Conservation (phyloP, 2,888 invertebrate species). For the Rhaphigaster nebulosa region DNA sequence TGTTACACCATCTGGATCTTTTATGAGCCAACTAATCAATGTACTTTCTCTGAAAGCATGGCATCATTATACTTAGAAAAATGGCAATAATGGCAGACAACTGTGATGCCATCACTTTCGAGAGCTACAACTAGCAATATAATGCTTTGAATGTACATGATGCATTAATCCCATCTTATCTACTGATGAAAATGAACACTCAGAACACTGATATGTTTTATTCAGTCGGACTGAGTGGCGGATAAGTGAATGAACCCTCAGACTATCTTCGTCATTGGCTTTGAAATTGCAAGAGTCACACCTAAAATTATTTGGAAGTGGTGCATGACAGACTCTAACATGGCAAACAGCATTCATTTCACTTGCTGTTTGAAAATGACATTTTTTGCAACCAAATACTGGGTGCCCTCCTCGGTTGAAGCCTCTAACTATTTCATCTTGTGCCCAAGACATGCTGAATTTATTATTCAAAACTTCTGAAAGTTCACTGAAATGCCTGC, state of each 20-base stretch:
- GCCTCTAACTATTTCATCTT: constrained; percentile 40
- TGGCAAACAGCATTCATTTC: constrained; percentile 56
- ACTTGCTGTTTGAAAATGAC: constrained; percentile 48
- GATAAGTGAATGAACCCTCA: constrained; percentile 45
- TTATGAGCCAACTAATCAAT: background rate
- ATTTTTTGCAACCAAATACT: constrained; percentile 48
- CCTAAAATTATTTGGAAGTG: constrained; percentile 38
- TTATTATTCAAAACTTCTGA: background rate
- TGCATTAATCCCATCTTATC: constrained; percentile 57
- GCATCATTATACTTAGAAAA: background rate
- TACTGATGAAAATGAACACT: constrained; percentile 55
- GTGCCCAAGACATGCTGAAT: constrained; percentile 51
- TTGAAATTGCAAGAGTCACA: constrained; percentile 52
- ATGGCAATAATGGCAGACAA: constrained; percentile 81
- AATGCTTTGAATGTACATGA: constrained; percentile 56
- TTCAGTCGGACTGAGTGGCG: constrained; percentile 44
- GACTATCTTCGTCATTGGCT: constrained; percentile 50
- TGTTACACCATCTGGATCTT: background rate
- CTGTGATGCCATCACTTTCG: constrained; percentile 74
- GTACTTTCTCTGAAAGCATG: background rate
- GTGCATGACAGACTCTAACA: constrained; percentile 56
- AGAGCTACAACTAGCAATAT: constrained; percentile 54
- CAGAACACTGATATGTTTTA: constrained; percentile 58
- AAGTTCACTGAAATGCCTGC: background rate
- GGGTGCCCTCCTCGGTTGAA: background rate